These are phyloP conservation scores for fruit fly (Drosophila melanogaster) DNA, from an alignment of 1,140 invertebrate genomes.

Conservation along the genomic window Release_6_plus_ISO1_MT NT_037436.4:21634001-21634500, in stretches of 20 bases:
- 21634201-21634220: not conserved
- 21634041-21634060: slow-evolving; percentile 92
- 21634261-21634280: slow-evolving; percentile 3
- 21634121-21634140: slow-evolving; percentile 68
- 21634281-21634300: slow-evolving; percentile 18
- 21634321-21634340: not conserved
- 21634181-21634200: slow-evolving; percentile 43
- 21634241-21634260: not conserved
- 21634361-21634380: not conserved
- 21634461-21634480: not conserved
- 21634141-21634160: slow-evolving; percentile 70
- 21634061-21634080: slow-evolving; percentile 93
- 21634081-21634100: slow-evolving; percentile 92
- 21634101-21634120: slow-evolving; percentile 84
- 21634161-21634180: slow-evolving; percentile 65
- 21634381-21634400: not conserved
- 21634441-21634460: slow-evolving; percentile 38
- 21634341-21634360: not conserved
- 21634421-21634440: slow-evolving; percentile 26
- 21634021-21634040: slow-evolving; percentile 93
- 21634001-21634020: slow-evolving; percentile 94
- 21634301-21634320: not conserved
- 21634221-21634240: not conserved
- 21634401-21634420: not conserved
- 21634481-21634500: not conserved